Conservation (phyloP, 2,888 invertebrate species). For the Monopis laevigella region DNA sequence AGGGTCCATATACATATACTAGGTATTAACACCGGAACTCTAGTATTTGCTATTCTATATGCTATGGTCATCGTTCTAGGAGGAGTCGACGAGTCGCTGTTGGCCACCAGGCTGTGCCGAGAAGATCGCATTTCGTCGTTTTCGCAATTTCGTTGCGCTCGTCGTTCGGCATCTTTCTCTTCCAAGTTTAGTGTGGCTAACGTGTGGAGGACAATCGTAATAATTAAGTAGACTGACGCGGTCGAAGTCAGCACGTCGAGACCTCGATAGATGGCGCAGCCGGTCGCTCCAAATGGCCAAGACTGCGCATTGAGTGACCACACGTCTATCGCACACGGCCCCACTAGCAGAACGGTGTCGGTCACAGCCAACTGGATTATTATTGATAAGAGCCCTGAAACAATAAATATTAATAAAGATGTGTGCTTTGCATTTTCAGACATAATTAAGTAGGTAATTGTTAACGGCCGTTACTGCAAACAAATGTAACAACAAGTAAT, state of each 20-base stretch:
- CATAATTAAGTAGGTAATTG: too few species aligned
- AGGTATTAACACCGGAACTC: constrained; percentile 60
- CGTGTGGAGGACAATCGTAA: constrained; percentile 66
- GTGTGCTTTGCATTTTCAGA: neutral
- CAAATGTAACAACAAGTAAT: too few species aligned
- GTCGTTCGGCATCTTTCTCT: constrained; percentile 40
- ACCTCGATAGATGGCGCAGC: constrained; percentile 65
- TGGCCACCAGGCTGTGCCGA: constrained; percentile 55
- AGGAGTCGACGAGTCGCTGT: constrained; percentile 52
- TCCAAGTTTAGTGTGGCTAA: constrained; percentile 64
- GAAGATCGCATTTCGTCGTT: constrained; percentile 53
- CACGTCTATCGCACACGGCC: constrained; percentile 57
- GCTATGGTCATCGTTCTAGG: constrained; percentile 64
- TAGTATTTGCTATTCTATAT: constrained; percentile 49
- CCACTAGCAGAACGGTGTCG: constrained; percentile 52
- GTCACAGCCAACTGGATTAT: constrained; percentile 63
- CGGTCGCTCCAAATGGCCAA: constrained; percentile 57
- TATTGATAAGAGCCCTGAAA: constrained; percentile 62
- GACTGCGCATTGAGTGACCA: constrained; percentile 55
- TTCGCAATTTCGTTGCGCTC: constrained; percentile 33
- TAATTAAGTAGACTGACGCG: constrained; percentile 63
- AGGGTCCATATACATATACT: constrained; percentile 67
- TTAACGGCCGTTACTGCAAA: too few species aligned
- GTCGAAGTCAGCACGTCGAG: constrained; percentile 63
- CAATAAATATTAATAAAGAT: constrained; percentile 17